phyloP scores from a whole-genome alignment of 2,797 vertebrate species.

The Falco columbarius region DNA sequence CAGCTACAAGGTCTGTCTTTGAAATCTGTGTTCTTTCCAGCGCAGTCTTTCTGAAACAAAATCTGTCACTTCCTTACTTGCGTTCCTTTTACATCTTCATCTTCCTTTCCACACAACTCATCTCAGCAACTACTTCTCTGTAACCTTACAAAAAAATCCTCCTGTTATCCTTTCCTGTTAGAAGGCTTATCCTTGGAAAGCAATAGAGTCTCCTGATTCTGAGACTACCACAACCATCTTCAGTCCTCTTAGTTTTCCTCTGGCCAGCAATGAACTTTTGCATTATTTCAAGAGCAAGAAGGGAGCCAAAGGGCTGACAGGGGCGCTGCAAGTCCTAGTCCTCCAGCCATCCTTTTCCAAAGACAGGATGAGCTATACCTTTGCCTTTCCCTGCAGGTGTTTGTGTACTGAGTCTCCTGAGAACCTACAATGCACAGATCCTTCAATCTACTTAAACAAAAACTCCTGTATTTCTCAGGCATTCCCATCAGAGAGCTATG shows the following conservation, averaged over 20 bases:
- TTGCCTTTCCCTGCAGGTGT: not conserved
- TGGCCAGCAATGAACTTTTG: not conserved
- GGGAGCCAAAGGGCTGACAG: not conserved
- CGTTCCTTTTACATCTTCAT: not conserved
- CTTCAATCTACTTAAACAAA: not conserved
- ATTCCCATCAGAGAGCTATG: not conserved
- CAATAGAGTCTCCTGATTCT: not conserved
- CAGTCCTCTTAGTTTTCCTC: not conserved
- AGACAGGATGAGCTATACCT: not conserved
- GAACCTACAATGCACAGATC: not conserved
- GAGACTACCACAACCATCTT: not conserved
- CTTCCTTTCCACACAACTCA: not conserved
- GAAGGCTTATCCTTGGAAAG: not conserved
- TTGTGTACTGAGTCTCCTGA: not conserved
- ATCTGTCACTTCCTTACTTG: not conserved
- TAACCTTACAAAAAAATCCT: not conserved
- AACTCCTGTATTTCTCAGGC: not conserved
- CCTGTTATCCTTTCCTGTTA: not conserved
- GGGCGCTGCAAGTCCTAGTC: not conserved
- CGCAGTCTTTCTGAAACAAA: not conserved
- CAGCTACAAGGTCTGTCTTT: not conserved
- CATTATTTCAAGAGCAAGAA: not conserved
- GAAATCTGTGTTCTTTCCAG: not conserved
- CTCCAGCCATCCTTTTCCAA: not conserved
- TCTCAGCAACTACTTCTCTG: not conserved